Evolutionary conservation across 2,113 vertebrate genomes (phyloP), one percentile per base, ranked within the genome.

Genomic region (Empidonax traillii): DNA sequence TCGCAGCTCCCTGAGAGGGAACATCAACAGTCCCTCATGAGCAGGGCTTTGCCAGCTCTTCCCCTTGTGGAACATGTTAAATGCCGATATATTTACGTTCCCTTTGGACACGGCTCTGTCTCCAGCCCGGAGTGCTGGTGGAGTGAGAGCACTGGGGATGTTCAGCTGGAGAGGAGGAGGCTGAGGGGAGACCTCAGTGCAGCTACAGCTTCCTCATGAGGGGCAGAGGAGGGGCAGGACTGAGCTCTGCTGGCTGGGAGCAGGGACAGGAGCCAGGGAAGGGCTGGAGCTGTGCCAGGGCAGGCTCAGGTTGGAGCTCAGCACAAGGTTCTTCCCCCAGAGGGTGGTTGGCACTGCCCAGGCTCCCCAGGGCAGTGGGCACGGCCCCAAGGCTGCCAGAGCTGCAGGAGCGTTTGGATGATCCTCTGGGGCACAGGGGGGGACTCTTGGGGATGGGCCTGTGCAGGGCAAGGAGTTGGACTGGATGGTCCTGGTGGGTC

Each of bases 81-180:
- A 78, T 27, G 62, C n/a, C 0, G 7, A 9, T 9, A 6, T 1
- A 61, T 91, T 88, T 46, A 20, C 4, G 9, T 82, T 75, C 28
- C 33, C 52, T 25, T 17, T 12, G 66, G 41, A 21, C 28, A 8
- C 1, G 2, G n/a, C 17, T 14, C 5, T 0, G 0, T 71, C 13
- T 20, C 62, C 15, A 44, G 41, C 18, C 9, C 6, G 22, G n/a
- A 37, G 56, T 2, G 55, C 20, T 21, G 12, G 55, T 21, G 55
- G 55, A 33, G 33, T 6, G 55, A 58, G 20, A 21, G 30, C 27
- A 19, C 30, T 55, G 6, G 53, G 17, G 12, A 3, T n/a, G 33
- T n/a, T 22, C 55, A 58, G 20, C 33, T 21, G 53, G 19, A 33
- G 30, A 21, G 21, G 47, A 49, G 23, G 47, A 49, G 47, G 47